A percentile compares a stretch with the other conserved stretches of the same genome.
Evolutionary conservation across 2,113 vertebrate species (phyloP).

Genomic region (Dunckerocampus dactyliophorus): DNA sequence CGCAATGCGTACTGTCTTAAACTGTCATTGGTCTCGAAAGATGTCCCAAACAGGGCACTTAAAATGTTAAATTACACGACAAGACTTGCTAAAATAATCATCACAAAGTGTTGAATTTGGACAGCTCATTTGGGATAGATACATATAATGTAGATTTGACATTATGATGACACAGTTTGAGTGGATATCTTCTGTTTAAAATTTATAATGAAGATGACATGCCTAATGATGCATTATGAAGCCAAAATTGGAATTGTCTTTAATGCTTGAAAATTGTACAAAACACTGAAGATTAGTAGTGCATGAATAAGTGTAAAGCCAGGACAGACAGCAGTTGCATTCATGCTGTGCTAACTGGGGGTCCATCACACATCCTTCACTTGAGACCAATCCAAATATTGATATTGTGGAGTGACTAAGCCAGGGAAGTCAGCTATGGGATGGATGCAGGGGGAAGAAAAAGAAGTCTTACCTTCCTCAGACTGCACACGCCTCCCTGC

Average conservation of each 20-base stretch:
- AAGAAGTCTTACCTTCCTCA: constrained; percentile 42
- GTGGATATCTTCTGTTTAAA: too few relatives aligned
- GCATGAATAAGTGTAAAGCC: constrained; percentile 10
- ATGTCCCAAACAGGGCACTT: not conserved
- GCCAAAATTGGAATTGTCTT: not conserved
- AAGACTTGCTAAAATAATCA: not conserved
- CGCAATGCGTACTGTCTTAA: constrained; percentile 5
- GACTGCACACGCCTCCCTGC: constrained; percentile 2
- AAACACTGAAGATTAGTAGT: not conserved
- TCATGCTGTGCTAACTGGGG: constrained; percentile 9
- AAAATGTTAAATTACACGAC: not conserved
- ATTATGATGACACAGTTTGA: constrained; percentile 28
- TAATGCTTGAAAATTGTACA: not conserved
- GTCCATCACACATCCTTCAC: not conserved
- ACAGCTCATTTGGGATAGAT: too few relatives aligned
- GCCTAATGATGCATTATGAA: not conserved
- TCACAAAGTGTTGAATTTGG: not conserved
- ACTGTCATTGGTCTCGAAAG: constrained; percentile 15
- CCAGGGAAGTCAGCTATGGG: constrained; percentile 8
- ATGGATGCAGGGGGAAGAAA: constrained; percentile 5
- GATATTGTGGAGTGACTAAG: constrained; percentile 12
- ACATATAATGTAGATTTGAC: not conserved
- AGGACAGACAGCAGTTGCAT: constrained; percentile 2
- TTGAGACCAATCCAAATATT: constrained; percentile 13
- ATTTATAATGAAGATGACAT: not conserved